Conservation (phyloP, 37 sponge, comb jelly and placozoan species). For the Agelas oroides region DNA sequence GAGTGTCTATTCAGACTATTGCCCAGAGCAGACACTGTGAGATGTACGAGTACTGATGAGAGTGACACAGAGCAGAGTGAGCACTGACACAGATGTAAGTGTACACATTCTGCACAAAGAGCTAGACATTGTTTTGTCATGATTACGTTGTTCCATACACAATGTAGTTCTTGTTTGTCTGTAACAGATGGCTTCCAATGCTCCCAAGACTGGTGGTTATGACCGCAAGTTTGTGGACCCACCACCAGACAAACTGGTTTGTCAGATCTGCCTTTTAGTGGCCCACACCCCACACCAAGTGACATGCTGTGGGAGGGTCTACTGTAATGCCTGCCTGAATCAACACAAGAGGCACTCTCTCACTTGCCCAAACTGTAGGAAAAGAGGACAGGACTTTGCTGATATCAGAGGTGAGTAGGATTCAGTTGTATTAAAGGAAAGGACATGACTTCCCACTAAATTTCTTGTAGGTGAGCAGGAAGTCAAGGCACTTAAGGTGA, state of each 20-base stretch:
- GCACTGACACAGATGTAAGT: too few relatives aligned
- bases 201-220: slow-evolving; percentile 10
- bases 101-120: too few relatives aligned
- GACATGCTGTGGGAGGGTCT: slow-evolving; percentile 36
- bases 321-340: slow-evolving; percentile 17
- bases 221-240: slow-evolving; percentile 11
- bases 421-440: too few relatives aligned
- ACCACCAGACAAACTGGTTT: slow-evolving; percentile 16
- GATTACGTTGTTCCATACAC: too few relatives aligned
- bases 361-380: slow-evolving; percentile 28
- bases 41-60: too few relatives aligned
- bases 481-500: slow-evolving; percentile 24
- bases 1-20: too few relatives aligned
- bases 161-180: too few relatives aligned
- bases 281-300: slow-evolving; percentile 23
- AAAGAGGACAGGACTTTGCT: background rate
- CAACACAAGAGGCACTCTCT: background rate
- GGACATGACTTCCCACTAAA: too few relatives aligned
- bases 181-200: background rate
- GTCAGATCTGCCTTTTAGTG: slow-evolving; percentile 19
- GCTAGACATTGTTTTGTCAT: too few relatives aligned
- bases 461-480: background rate
- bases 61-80: too few relatives aligned
- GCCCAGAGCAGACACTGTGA: too few relatives aligned
- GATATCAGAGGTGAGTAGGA: background rate